Evolutionary conservation across 2,888 invertebrate genomes (phyloP).

Genomic region (Pimpla rufipes): DNA sequence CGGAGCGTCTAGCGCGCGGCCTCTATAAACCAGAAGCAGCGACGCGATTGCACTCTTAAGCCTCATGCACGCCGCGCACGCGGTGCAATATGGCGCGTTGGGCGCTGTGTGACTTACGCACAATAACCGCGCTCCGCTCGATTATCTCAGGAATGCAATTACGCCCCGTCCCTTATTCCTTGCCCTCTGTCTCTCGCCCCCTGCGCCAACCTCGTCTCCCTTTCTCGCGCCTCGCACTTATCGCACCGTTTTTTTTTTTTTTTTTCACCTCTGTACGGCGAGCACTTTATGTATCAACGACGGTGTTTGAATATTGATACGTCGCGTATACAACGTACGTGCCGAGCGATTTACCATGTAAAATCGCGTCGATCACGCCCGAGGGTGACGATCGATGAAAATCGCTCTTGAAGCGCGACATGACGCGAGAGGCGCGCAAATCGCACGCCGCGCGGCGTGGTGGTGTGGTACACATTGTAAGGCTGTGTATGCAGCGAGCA

Average conservation of each 20-base stretch:
- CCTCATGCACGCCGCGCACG: slow-evolving; percentile 6
- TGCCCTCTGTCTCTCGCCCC: slow-evolving; percentile 23
- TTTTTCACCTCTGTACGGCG: neutral
- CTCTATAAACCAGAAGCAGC: slow-evolving; percentile 8
- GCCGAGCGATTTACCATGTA: slow-evolving; percentile 17
- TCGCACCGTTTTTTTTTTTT: neutral
- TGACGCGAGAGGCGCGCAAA: no score
- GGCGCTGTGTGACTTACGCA: slow-evolving; percentile 70
- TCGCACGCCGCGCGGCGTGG: no score
- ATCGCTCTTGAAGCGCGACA: slow-evolving; percentile 33
- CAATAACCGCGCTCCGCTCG: slow-evolving; percentile 70
- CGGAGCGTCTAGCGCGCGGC: neutral
- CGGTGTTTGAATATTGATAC: slow-evolving; percentile 61
- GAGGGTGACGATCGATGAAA: slow-evolving; percentile 21
- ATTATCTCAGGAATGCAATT: slow-evolving; percentile 76
- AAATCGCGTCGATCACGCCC: slow-evolving; percentile 44
- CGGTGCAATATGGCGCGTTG: slow-evolving; percentile 15
- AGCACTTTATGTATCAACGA: neutral
- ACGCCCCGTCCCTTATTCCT: slow-evolving; percentile 65
- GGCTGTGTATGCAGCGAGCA: no score
- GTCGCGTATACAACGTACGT: slow-evolving; percentile 36
- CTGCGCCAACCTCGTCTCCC: slow-evolving; percentile 26
- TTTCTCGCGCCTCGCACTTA: slow-evolving; percentile 38
- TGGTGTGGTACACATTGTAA: no score
- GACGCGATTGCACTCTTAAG: slow-evolving; percentile 59